Evolutionary conservation across 2,888 invertebrate genomes (phyloP), one percentile per base, ranked within the genome.

Genomic region (Myathropa florea): DNA sequence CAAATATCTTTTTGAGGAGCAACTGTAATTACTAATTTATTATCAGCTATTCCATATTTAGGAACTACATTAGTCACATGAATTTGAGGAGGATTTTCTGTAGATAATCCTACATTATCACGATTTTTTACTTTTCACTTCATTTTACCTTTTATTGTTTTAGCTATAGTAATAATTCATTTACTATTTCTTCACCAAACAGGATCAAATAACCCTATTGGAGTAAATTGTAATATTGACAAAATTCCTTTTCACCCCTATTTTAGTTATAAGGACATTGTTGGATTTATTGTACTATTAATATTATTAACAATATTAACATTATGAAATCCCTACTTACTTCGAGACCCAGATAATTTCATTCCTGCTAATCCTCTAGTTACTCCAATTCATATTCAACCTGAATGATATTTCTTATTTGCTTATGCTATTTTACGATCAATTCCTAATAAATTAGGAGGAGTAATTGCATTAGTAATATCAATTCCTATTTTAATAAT

Each of bases 351-450:
- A 0, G 96, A 96, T 93, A 96, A 96, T 93, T 96, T 96, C 93
- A 95, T 94, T 23, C 94, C 94, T 0, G 91, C 91, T 3, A 90
- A 91, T 23, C 91, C 90, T 0, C 70, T 91, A 88, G 90, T 95
- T 18, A 96, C 96, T 0, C 96, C 96, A 0, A 91, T 94, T 7
- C 96, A 96, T 91, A 96, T 96, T 93, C 95, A 96, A 94, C 96
- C 96, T 61, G 96, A 97, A 94, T 97, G 96, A 95, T 97, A 97
- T 92, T 97, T 96, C 90, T 92, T 97, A 93, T 96, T 96, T 94
- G 96, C 96, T 14, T 96, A 96, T 92, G 95, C 96, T 21, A 96
- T 97, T 93, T 89, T 97, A 90, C 96, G 96, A 28, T 96, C 96
- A 53, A 96, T 97, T 79, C 96, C 96, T 6, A 96, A 96, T 93